Conservation (phyloP, 2,888 invertebrate genomes). For the Acleris sparsana region DNA sequence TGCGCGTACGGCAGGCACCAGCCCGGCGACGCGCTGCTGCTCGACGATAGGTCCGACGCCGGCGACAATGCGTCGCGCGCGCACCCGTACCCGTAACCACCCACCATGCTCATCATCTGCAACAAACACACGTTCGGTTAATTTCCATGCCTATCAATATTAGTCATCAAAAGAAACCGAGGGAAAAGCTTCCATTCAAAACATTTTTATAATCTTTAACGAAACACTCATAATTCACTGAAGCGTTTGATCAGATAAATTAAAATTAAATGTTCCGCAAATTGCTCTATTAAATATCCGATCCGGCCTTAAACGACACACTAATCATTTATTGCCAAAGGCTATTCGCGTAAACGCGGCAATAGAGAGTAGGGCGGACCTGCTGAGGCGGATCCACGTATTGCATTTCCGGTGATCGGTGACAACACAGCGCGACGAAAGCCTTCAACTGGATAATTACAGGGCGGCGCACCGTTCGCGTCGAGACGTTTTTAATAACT, state of each 20-base stretch:
- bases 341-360: slow-evolving; percentile 49
- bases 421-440: slow-evolving; percentile 73
- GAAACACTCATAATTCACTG: slow-evolving; percentile 29
- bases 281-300: slow-evolving; percentile 31
- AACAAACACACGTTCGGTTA: slow-evolving; percentile 43
- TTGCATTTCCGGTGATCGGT: slow-evolving; percentile 79
- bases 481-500: slow-evolving; percentile 85
- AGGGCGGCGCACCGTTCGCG: slow-evolving; percentile 83
- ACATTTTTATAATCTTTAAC: not conserved
- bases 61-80: slow-evolving; percentile 80
- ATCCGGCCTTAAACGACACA: slow-evolving; percentile 29
- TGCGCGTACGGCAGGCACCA: slow-evolving; percentile 76
- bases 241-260: slow-evolving; percentile 21
- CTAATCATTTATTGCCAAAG: slow-evolving; percentile 26
- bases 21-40: slow-evolving; percentile 74
- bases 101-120: slow-evolving; percentile 79
- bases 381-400: slow-evolving; percentile 81
- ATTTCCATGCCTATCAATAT: not conserved
- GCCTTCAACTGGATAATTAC: slow-evolving; percentile 81
- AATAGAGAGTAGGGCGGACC: slow-evolving; percentile 63
- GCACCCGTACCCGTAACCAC: slow-evolving; percentile 71
- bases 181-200: not conserved
- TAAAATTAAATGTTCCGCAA: slow-evolving; percentile 29
- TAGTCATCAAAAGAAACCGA: not conserved
- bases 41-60: slow-evolving; percentile 72